These are phyloP conservation scores for Panzeria rudis DNA, from an alignment of 2,888 invertebrate species.

Conservation along the genomic window DNA sequence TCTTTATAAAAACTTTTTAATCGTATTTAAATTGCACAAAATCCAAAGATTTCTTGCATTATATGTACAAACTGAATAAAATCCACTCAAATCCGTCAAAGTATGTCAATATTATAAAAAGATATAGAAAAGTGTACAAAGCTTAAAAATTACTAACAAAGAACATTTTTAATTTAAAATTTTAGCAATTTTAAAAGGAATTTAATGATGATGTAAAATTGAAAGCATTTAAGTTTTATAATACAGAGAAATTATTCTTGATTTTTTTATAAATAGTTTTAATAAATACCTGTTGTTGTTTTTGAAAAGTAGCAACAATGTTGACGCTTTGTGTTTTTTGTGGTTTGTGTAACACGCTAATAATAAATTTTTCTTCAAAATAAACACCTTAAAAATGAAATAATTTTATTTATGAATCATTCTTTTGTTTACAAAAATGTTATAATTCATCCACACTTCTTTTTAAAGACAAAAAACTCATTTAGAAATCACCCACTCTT, in stretches of 20 bases:
- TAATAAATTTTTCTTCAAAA: neutral
- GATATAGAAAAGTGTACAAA: too few relatives aligned
- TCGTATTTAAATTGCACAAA: too few relatives aligned
- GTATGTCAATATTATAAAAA: too few relatives aligned
- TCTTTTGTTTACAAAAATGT: neutral
- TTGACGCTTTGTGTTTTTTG: neutral
- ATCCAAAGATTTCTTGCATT: too few relatives aligned
- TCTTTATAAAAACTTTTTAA: too few relatives aligned
- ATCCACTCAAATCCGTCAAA: too few relatives aligned
- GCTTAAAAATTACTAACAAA: neutral
- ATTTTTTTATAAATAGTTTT: constrained; percentile 13
- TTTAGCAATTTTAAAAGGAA: constrained; percentile 9
- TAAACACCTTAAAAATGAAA: neutral
- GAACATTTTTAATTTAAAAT: neutral
- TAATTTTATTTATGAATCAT: neutral
- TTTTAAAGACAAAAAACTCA: neutral
- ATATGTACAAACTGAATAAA: too few relatives aligned
- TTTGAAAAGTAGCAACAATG: neutral
- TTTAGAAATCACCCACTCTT: neutral
- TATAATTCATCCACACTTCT: neutral
- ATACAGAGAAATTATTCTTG: neutral
- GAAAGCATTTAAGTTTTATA: neutral
- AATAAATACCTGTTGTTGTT: constrained; percentile 45
- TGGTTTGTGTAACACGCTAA: neutral
- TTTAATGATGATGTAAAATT: constrained; percentile 33